Evolutionary conservation across 2,113 vertebrate genomes (phyloP).

Genomic region (Vimba vimba): DNA sequence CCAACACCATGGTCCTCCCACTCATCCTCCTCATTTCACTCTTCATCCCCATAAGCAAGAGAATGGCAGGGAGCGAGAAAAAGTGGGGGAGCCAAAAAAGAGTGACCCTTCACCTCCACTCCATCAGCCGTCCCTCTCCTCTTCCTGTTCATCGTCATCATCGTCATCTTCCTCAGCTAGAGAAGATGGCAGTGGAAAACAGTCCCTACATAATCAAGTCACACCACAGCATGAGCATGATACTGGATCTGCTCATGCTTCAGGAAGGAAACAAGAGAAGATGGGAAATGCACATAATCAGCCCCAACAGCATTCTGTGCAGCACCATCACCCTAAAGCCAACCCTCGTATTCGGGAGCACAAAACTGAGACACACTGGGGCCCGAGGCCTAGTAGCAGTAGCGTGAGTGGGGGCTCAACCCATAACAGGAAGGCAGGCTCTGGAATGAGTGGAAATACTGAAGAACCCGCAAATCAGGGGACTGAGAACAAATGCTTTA

Average conservation of each 20-base stretch:
- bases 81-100: slow-evolving; percentile 68
- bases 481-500: slow-evolving; percentile 67
- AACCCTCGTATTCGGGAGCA: slow-evolving; percentile 82
- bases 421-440: slow-evolving; percentile 75
- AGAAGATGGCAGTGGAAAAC: slow-evolving; percentile 72
- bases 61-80: slow-evolving; percentile 69
- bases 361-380: slow-evolving; percentile 92
- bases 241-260: slow-evolving; percentile 47
- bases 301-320: slow-evolving; percentile 54
- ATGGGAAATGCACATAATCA: slow-evolving; percentile 50
- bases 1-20: slow-evolving; percentile 67
- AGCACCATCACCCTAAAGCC: slow-evolving; percentile 73
- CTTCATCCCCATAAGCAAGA: slow-evolving; percentile 73
- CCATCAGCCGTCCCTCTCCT: slow-evolving; percentile 74
- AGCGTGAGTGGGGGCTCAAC: slow-evolving; percentile 69
- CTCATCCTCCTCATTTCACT: slow-evolving; percentile 70
- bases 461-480: slow-evolving; percentile 67
- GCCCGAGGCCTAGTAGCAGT: slow-evolving; percentile 85
- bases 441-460: slow-evolving; percentile 65
- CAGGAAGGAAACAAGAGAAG: slow-evolving; percentile 70
- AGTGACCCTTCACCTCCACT: slow-evolving; percentile 70
- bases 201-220: slow-evolving; percentile 69
- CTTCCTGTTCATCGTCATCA: slow-evolving; percentile 79
- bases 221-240: slow-evolving; percentile 69
- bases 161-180: slow-evolving; percentile 78